Evolutionary conservation across 2,888 invertebrate genomes (phyloP).

Genomic region (Dugesia japonica): DNA sequence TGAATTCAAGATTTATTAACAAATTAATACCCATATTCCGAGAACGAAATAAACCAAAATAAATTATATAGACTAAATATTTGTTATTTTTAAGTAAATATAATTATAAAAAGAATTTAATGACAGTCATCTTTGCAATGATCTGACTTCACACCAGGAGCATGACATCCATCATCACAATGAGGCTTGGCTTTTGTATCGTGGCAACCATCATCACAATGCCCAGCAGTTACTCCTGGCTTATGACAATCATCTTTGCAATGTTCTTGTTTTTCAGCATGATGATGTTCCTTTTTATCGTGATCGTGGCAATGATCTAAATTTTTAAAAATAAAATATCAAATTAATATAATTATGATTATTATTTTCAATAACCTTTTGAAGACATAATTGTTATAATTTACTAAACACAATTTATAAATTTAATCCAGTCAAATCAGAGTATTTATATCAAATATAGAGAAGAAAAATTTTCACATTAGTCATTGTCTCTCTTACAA

Average conservation of each 20-base stretch:
- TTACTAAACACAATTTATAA: background rate
- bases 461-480: slow-evolving; percentile 16
- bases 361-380: background rate
- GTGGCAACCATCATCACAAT: background rate
- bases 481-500: background rate
- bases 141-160: slow-evolving; percentile 1
- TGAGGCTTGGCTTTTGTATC: background rate
- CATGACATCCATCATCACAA: slow-evolving; percentile 1
- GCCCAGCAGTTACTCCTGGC: background rate
- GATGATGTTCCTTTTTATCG: slow-evolving; percentile 3
- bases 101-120: background rate
- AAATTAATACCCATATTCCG: background rate
- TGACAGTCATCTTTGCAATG: slow-evolving; percentile 10
- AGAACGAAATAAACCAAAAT: background rate
- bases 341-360: background rate
- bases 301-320: slow-evolving; percentile 10
- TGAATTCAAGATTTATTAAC: background rate
- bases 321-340: background rate
- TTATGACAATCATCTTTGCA: slow-evolving; percentile 11
- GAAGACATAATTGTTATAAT: background rate
- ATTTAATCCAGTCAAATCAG: background rate
- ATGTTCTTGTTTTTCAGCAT: background rate
- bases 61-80: background rate
- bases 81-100: background rate
- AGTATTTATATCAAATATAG: background rate